Conservation (phyloP, 2,113 vertebrate genomes). For the Tachysurus fulvidraco region DNA sequence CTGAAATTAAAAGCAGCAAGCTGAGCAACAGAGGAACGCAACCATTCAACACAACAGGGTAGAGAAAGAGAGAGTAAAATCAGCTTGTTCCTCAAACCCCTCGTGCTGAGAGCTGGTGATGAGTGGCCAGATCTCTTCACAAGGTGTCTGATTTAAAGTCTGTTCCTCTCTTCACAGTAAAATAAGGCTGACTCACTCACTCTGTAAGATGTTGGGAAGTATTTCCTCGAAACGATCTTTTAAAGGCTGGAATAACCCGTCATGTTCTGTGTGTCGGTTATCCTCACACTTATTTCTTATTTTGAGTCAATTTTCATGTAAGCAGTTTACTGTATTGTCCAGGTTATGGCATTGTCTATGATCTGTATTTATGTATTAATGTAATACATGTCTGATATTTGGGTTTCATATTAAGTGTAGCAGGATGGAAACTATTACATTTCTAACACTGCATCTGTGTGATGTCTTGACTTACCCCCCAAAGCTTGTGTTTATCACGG, state of each 20-base stretch:
- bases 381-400: neutral
- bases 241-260: slow-evolving; percentile 3
- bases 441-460: neutral
- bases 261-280: neutral
- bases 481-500: slow-evolving; percentile 10
- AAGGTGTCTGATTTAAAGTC: neutral
- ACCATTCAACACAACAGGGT: neutral
- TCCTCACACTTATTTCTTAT: neutral
- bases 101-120: neutral
- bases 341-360: neutral
- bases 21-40: neutral
- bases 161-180: neutral
- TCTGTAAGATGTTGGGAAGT: neutral
- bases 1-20: slow-evolving; percentile 14
- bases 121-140: neutral
- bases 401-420: neutral
- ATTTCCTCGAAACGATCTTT: slow-evolving; percentile 7
- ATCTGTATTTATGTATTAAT: neutral
- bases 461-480: neutral
- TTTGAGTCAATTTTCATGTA: neutral
- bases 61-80: neutral
- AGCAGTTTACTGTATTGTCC: neutral
- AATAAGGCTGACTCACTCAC: neutral
- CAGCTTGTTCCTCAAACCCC: neutral
- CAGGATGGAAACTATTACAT: neutral